Conservation (phyloP, 2,888 invertebrate genomes). For the Folsomia manolachei region DNA sequence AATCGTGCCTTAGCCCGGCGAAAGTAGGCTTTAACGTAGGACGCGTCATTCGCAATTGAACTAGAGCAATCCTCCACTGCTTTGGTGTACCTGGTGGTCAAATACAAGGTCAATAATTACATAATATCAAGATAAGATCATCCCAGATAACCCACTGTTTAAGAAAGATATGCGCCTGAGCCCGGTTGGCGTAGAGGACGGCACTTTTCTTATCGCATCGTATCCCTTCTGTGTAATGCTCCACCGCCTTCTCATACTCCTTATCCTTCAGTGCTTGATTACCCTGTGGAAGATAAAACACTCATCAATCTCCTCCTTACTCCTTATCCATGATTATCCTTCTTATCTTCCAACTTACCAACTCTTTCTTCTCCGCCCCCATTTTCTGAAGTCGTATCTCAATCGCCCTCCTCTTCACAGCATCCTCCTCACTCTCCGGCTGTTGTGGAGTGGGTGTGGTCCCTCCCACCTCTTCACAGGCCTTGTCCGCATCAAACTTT, state of each 20-base stretch:
- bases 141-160: constrained; percentile 65
- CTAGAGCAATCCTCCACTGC: constrained; percentile 77
- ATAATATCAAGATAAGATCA: neutral
- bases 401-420: constrained; percentile 30
- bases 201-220: constrained; percentile 74
- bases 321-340: neutral
- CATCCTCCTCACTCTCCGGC: constrained; percentile 27
- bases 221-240: constrained; percentile 84
- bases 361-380: constrained; percentile 39
- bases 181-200: constrained; percentile 81
- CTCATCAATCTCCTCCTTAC: neutral
- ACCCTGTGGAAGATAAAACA: constrained; percentile 60
- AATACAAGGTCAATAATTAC: constrained; percentile 54
- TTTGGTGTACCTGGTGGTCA: constrained; percentile 59
- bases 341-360: constrained; percentile 14
- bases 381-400: constrained; percentile 30
- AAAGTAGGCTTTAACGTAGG: constrained; percentile 79
- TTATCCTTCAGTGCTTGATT: constrained; percentile 71
- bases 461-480: constrained; percentile 37
- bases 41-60: constrained; percentile 72
- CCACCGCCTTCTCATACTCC: constrained; percentile 80
- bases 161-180: constrained; percentile 78
- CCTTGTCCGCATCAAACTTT: constrained; percentile 65
- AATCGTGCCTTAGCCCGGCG: constrained; percentile 75
- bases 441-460: constrained; percentile 12